Percentiles rank a stretch among this genome's conserved stretches.
These are phyloP conservation scores for Heteromormyrus szaboi DNA, from an alignment of 2,797 vertebrate species.

Conservation along the genomic window DNA sequence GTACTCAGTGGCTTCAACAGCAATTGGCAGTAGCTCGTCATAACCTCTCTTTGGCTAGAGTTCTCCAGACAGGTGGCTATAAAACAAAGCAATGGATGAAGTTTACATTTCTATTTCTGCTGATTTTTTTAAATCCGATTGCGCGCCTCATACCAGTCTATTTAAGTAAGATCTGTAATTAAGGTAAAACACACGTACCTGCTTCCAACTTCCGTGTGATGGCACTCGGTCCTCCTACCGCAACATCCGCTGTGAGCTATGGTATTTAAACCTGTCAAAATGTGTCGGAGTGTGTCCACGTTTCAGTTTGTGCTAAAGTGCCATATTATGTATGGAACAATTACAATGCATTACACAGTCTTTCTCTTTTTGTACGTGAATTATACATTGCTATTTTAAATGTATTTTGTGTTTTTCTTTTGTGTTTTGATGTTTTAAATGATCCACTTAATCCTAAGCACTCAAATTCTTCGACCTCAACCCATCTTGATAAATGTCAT, in stretches of 20 bases:
- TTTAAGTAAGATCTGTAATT: neutral
- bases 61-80: neutral
- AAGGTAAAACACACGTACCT: constrained; percentile 1
- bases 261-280: neutral
- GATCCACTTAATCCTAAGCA: neutral
- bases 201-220: neutral
- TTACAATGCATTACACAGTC: neutral
- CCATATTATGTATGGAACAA: neutral
- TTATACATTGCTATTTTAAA: neutral
- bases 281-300: neutral
- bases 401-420: neutral
- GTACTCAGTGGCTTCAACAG: neutral
- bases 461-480: neutral
- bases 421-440: neutral
- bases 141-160: neutral
- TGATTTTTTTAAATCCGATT: neutral
- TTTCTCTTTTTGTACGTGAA: neutral
- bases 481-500: neutral
- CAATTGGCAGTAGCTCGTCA: neutral
- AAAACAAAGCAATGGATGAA: neutral
- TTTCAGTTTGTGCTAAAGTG: neutral
- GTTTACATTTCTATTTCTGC: neutral
- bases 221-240: neutral
- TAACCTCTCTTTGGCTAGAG: neutral
- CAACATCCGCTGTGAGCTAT: neutral